Base-by-base conservation (phyloP, 2,888 invertebrate species). In the Odontomyia ornata region DNA sequence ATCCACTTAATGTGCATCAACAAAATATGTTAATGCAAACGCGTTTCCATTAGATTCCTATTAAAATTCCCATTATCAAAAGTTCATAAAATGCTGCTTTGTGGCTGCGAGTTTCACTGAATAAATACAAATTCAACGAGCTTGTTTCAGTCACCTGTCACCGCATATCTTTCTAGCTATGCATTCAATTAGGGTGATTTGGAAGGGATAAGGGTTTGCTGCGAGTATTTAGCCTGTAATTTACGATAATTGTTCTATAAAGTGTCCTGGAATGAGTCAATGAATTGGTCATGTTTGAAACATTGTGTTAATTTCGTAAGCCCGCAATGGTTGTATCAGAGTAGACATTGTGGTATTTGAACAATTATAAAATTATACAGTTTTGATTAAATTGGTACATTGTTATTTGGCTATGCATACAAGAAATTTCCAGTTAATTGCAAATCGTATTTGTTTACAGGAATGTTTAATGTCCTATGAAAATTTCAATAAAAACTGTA, bases 21-120 rank as follows among this genome's bases (percentile, higher is more conserved):
- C 36, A 36, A 9, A 36, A 36, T 36, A 36, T 36, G 3, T 36
- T 36, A 36, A 36, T 36, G 9, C 9, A 5, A 36, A 36, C 36
- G 36, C 52, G 13, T 15, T 52, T 52, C n/a, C 15, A 52, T n/a
- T 52, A 52, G 4, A 13, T 18, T 52, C 52, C 13, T 4, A 52
- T 52, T 52, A n/a, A 52, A 52, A 52, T 52, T 52, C 13, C 15
- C 52, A 52, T 52, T 52, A 52, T 52, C 52, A 52, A 9, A 52
- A 52, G 52, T 15, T 9, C 15, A 9, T 15, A 4, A 52, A 52
- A 15, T 52, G 4, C 4, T 18, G 13, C 18, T 52, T 52, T 18
- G 52, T 52, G 52, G 52, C 13, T 52, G 3, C 15, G 3, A n/a
- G 3, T 52, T 15, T 13, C 4, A n/a, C 18, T 52, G 15, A 52